These are phyloP conservation scores for Linepithema humile DNA, from an alignment of 1,140 invertebrate genomes.

Conservation along the genomic window DNA sequence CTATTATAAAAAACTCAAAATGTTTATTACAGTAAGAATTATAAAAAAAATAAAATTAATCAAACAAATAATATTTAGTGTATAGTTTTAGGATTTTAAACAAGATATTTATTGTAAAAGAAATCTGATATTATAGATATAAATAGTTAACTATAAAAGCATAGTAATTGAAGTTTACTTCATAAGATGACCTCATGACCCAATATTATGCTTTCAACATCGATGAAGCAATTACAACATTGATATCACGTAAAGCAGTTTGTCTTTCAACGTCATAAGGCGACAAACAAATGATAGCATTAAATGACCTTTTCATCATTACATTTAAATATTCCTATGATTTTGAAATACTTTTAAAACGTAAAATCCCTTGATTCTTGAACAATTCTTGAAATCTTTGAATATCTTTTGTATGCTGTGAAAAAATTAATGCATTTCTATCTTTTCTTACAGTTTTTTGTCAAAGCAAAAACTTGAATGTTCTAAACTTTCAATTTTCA, in stretches of 20 bases:
- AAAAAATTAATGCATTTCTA: background rate
- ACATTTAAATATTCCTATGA: background rate
- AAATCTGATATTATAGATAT: background rate
- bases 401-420: background rate
- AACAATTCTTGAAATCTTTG: background rate
- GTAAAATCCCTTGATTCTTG: background rate
- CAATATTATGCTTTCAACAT: conserved; percentile 6
- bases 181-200: background rate
- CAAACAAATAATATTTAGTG: background rate
- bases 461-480: too few relatives aligned
- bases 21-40: background rate
- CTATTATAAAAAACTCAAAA: too few relatives aligned
- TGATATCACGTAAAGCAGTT: background rate
- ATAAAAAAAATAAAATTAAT: background rate
- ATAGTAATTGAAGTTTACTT: background rate
- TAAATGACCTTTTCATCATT: background rate
- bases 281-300: conserved; percentile 23
- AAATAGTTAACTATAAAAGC: background rate
- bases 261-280: background rate
- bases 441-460: too few relatives aligned
- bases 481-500: too few relatives aligned
- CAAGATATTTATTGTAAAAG: background rate
- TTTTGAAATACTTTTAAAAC: background rate
- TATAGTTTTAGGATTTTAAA: background rate
- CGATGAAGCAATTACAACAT: background rate